These are phyloP conservation scores for Drosophila obscura DNA, from an alignment of 1,140 invertebrate species.

Conservation along the genomic window DNA sequence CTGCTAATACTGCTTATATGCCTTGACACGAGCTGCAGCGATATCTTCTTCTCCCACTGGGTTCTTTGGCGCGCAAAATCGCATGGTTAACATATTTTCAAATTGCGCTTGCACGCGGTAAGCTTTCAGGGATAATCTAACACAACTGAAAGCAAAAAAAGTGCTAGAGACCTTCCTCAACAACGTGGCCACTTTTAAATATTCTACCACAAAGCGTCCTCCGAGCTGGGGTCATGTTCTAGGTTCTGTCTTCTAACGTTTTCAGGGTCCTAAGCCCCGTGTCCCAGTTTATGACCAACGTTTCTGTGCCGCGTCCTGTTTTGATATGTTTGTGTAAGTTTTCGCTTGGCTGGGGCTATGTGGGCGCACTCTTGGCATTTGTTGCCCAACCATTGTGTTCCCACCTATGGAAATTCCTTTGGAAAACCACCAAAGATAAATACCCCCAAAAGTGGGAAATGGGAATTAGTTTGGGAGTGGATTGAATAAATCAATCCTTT, in stretches of 20 bases:
- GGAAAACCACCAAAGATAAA: too few relatives aligned
- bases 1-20: constrained; percentile 45
- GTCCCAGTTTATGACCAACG: constrained; percentile 64
- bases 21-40: constrained; percentile 42
- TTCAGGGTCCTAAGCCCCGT: constrained; percentile 18
- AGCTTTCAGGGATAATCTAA: constrained; percentile 44
- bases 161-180: constrained; percentile 23
- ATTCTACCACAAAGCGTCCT: constrained; percentile 59
- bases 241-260: constrained; percentile 1
- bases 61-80: constrained; percentile 36
- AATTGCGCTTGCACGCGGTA: constrained; percentile 50
- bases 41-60: constrained; percentile 36
- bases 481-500: too few relatives aligned
- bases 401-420: background rate
- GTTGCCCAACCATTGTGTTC: constrained; percentile 32
- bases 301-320: constrained; percentile 64
- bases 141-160: constrained; percentile 50
- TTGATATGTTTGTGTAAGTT: constrained; percentile 73
- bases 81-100: constrained; percentile 52
- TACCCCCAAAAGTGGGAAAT: too few relatives aligned
- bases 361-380: constrained; percentile 51
- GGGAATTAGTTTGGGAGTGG: too few relatives aligned
- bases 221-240: constrained; percentile 26
- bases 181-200: constrained; percentile 66
- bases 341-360: constrained; percentile 58